Percentiles rank a stretch among this genome's conserved stretches.
phyloP scores from a whole-genome alignment of 92 coral and sea anemone species.

The Epizoanthus stellaris region DNA sequence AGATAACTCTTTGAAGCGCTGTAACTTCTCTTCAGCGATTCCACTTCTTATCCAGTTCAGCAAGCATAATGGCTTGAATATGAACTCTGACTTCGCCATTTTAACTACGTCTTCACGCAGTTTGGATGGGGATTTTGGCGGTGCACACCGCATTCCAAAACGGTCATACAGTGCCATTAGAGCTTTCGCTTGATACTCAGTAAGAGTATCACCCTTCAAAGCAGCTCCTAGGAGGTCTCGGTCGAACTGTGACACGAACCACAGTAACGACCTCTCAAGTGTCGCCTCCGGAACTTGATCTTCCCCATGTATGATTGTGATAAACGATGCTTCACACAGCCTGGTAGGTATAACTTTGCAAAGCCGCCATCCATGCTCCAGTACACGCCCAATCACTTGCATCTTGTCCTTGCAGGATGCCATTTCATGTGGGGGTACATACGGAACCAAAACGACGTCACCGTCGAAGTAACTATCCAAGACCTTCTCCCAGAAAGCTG shows the following conservation, averaged over 20 bases:
- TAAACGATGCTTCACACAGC: conserved; percentile 64
- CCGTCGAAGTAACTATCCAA: conserved; percentile 44
- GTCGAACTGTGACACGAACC: conserved; percentile 60
- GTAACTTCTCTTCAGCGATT: conserved; percentile 23
- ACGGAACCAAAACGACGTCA: conserved; percentile 36
- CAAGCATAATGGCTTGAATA: conserved; percentile 48
- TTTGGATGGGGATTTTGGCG: conserved; percentile 31
- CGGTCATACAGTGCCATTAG: conserved; percentile 36
- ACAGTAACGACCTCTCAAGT: conserved; percentile 55
- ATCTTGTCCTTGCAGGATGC: conserved; percentile 4
- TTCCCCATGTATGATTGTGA: conserved; percentile 57
- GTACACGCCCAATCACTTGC: conserved; percentile 42
- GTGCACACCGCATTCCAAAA: conserved; percentile 49
- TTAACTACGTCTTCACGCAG: conserved; percentile 39
- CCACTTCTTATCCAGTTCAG: conserved; percentile 47
- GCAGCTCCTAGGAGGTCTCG: conserved; percentile 50
- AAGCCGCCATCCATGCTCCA: conserved; percentile 54
- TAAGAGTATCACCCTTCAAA: conserved; percentile 26
- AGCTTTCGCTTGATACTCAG: conserved; percentile 23
- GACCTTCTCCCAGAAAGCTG: conserved; percentile 39
- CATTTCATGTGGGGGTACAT: conserved; percentile 42
- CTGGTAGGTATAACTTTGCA: conserved; percentile 46
- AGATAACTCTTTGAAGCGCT: conserved; percentile 23
- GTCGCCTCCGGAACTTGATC: conserved; percentile 45
- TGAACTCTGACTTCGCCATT: conserved; percentile 53